These are phyloP conservation scores for Rhaphigaster nebulosa DNA, from an alignment of 2,888 invertebrate genomes.

Conservation along the genomic window DNA sequence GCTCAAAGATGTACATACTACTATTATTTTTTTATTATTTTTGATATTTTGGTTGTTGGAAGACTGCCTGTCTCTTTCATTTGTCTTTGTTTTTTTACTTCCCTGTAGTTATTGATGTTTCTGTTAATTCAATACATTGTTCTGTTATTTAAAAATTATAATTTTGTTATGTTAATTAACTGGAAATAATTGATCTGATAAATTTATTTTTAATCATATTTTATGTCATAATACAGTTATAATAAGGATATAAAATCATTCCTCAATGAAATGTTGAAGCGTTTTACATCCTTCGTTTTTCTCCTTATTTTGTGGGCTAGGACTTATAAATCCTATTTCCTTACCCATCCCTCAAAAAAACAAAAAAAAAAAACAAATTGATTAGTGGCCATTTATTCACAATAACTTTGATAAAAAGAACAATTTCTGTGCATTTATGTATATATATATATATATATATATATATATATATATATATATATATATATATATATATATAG, in stretches of 20 bases:
- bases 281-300: neutral
- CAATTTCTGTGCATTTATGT: too few relatives aligned
- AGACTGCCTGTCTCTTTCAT: neutral
- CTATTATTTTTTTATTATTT: neutral
- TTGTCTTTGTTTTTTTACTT: conserved; percentile 14
- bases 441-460: too few relatives aligned
- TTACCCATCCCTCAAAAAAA: neutral
- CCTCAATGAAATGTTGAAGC: neutral
- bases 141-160: conserved; percentile 1
- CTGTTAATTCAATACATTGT: neutral
- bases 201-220: neutral
- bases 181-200: conserved; percentile 10
- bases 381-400: neutral
- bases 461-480: too few relatives aligned
- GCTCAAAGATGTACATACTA: conserved; percentile 38
- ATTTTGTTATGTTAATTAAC: neutral
- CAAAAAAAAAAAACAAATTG: neutral
- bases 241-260: neutral
- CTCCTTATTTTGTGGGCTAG: neutral
- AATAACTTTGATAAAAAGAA: too few relatives aligned
- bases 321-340: neutral
- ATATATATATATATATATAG: too few relatives aligned
- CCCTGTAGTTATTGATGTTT: neutral
- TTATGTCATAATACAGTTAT: neutral
- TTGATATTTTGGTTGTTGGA: neutral